phyloP scores from a whole-genome alignment of 1,140 invertebrate genomes.

The Adoxophyes honmai region DNA sequence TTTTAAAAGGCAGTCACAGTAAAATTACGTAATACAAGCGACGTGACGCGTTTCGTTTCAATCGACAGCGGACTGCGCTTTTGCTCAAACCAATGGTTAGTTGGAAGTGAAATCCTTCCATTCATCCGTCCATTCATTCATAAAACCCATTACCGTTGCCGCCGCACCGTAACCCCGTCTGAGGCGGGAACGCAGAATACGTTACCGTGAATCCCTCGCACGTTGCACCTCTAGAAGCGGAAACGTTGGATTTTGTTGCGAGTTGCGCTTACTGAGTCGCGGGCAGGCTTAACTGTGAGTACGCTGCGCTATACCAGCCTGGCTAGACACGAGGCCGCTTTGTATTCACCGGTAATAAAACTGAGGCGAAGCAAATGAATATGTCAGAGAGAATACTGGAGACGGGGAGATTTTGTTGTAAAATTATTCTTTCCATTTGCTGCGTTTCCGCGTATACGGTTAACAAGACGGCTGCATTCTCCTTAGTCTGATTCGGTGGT shows the following conservation, averaged over 20 bases:
- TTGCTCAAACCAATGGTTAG: conserved; percentile 53
- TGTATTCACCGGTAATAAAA: conserved; percentile 52
- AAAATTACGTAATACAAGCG: neutral
- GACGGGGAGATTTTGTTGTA: neutral
- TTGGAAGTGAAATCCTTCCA: conserved; percentile 58
- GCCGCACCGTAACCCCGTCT: conserved; percentile 38
- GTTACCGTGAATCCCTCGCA: conserved; percentile 46
- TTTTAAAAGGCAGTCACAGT: neutral
- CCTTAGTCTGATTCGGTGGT: no score
- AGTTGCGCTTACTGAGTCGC: conserved; percentile 49
- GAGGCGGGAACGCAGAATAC: conserved; percentile 49
- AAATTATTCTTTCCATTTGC: no score
- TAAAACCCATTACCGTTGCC: conserved; percentile 60
- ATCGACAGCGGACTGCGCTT: conserved; percentile 27
- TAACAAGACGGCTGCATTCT: no score
- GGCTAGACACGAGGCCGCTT: conserved; percentile 37
- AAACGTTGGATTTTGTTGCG: conserved; percentile 62
- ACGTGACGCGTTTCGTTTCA: neutral
- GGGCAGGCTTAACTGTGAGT: conserved; percentile 44
- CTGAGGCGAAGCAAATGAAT: conserved; percentile 30
- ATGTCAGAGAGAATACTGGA: conserved; percentile 20
- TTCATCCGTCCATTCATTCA: conserved; percentile 68
- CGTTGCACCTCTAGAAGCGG: conserved; percentile 50
- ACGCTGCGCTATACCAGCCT: conserved; percentile 36
- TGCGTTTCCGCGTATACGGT: no score